A percentile compares a stretch with the other conserved stretches of the same genome.
phyloP scores from a whole-genome alignment of 2,113 vertebrate species.

The Nothobranchius kuhntae region DNA sequence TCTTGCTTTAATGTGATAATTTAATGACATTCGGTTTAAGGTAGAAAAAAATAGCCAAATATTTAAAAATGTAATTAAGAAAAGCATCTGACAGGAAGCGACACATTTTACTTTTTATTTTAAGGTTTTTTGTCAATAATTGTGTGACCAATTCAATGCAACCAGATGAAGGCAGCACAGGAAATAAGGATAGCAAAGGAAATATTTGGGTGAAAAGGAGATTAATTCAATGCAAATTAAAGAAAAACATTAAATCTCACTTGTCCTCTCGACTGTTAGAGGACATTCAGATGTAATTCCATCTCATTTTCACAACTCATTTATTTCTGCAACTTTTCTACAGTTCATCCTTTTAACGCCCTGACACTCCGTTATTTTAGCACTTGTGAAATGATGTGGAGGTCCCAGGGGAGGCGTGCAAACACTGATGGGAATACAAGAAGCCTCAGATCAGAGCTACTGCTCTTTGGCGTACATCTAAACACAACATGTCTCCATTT shows the following conservation, averaged over 20 bases:
- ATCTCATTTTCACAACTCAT: slow-evolving; percentile 75
- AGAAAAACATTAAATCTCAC: slow-evolving; percentile 65
- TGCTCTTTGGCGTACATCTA: slow-evolving; percentile 13
- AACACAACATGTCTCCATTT: slow-evolving; percentile 6
- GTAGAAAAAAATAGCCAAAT: neutral
- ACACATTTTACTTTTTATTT: slow-evolving; percentile 25
- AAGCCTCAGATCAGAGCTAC: slow-evolving; percentile 19
- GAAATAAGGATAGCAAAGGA: neutral
- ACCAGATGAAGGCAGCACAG: neutral
- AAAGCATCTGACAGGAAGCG: neutral
- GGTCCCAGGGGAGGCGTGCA: slow-evolving; percentile 43
- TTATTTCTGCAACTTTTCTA: slow-evolving; percentile 69
- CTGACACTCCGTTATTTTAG: slow-evolving; percentile 65
- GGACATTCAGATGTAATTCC: slow-evolving; percentile 68
- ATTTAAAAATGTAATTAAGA: too few species aligned
- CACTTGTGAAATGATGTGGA: slow-evolving; percentile 62
- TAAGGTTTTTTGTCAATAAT: slow-evolving; percentile 26
- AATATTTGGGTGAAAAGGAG: slow-evolving; percentile 2
- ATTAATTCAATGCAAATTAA: slow-evolving; percentile 66
- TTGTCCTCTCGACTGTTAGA: slow-evolving; percentile 64
- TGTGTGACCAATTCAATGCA: slow-evolving; percentile 1
- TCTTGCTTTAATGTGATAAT: neutral
- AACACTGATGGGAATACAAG: slow-evolving; percentile 33
- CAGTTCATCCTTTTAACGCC: slow-evolving; percentile 67
- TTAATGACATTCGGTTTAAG: slow-evolving; percentile 44